Conservation (phyloP, 2,888 invertebrate genomes). For the Latrodectus elegans region DNA sequence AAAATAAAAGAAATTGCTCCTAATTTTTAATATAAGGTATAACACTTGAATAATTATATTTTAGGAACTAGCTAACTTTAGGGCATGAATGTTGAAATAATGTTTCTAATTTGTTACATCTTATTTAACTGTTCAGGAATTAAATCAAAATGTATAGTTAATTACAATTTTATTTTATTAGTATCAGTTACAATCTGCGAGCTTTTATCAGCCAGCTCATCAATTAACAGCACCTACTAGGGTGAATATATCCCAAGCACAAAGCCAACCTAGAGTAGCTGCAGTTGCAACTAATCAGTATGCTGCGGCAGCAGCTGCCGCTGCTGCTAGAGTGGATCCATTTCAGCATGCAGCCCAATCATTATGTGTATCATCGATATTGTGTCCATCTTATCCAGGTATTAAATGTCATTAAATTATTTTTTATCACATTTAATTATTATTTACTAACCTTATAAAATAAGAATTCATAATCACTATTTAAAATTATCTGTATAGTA, state of each 20-base stretch:
- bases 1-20: too few species aligned
- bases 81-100: too few species aligned
- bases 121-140: too few species aligned
- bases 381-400: conserved; percentile 89
- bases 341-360: conserved; percentile 80
- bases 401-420: background rate
- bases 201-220: conserved; percentile 74
- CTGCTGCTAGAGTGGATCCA: conserved; percentile 81
- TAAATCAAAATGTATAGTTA: too few species aligned
- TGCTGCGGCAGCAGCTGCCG: conserved; percentile 75
- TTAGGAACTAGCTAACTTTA: too few species aligned
- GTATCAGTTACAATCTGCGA: conserved; percentile 84
- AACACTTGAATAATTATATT: too few species aligned
- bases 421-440: too few species aligned
- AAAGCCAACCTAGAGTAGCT: conserved; percentile 72
- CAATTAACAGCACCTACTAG: conserved; percentile 72
- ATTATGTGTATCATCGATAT: conserved; percentile 93
- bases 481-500: too few species aligned
- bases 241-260: conserved; percentile 70
- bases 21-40: too few species aligned
- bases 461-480: too few species aligned
- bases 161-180: conserved; percentile 74
- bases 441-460: too few species aligned
- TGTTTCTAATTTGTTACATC: too few species aligned
- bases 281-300: conserved; percentile 73